Conservation (phyloP, 2,113 vertebrate genomes). For the Neomonachus schauinslandi region DNA sequence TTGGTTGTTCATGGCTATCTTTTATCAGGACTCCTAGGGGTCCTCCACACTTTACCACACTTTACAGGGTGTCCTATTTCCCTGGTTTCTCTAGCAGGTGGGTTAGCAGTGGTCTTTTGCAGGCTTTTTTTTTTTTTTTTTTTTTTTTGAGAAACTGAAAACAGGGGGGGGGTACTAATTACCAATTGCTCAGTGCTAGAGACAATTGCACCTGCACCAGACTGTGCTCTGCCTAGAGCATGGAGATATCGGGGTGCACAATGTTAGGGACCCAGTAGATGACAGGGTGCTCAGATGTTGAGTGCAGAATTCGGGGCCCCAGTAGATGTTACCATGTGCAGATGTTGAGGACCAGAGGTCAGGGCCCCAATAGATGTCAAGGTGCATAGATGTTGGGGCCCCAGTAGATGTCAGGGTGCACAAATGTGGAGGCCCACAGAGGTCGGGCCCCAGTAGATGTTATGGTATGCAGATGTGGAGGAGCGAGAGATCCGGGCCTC, state of each 20-base stretch:
- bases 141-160: not conserved
- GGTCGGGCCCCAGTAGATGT: not conserved
- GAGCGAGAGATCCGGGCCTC: not conserved
- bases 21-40: not conserved
- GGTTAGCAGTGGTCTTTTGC: not conserved
- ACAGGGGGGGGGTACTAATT: not conserved
- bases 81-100: not conserved
- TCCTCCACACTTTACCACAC: not conserved
- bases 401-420: not conserved
- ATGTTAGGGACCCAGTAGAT: not conserved
- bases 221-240: too few relatives aligned
- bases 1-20: not conserved
- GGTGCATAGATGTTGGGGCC: not conserved
- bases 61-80: not conserved
- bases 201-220: not conserved
- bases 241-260: not conserved
- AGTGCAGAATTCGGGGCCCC: not conserved
- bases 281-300: not conserved
- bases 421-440: too few relatives aligned
- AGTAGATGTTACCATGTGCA: not conserved
- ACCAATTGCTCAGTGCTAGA: not conserved
- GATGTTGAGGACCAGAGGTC: not conserved
- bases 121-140: not conserved
- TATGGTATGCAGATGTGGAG: not conserved
- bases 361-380: not conserved